These are phyloP conservation scores for Atractosteus spatula DNA, from an alignment of 2,113 vertebrate species.

Conservation along the genomic window DNA sequence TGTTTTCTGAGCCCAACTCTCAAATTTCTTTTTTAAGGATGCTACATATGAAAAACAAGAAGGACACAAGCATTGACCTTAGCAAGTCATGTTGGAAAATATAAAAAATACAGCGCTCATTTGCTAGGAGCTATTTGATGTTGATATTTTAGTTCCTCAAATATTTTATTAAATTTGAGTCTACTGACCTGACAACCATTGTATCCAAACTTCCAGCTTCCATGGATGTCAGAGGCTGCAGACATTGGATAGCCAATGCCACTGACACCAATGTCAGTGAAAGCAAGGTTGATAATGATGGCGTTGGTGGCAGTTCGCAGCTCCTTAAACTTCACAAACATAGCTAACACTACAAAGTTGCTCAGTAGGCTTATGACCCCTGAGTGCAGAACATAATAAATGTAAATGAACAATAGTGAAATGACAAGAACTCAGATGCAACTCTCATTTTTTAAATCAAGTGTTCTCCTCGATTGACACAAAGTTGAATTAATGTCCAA, in stretches of 20 bases:
- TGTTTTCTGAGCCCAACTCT: no score
- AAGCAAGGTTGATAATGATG: slow-evolving; percentile 91
- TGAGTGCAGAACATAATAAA: slow-evolving; percentile 50
- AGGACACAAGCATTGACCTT: no score
- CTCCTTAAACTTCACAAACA: slow-evolving; percentile 90
- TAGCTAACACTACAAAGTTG: slow-evolving; percentile 86
- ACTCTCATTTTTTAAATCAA: no score
- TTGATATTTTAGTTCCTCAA: no score
- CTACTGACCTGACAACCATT: slow-evolving; percentile 87
- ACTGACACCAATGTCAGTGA: slow-evolving; percentile 93
- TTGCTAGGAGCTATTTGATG: no score
- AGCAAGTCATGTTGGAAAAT: no score
- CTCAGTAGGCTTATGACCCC: slow-evolving; percentile 86
- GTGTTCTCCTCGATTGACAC: no score
- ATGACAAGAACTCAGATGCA: slow-evolving; percentile 1
- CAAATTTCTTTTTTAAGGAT: no score
- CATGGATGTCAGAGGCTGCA: slow-evolving; percentile 90
- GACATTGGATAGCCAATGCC: slow-evolving; percentile 98
- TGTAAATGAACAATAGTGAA: neutral
- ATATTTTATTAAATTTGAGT: no score
- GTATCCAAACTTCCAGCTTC: slow-evolving; percentile 94
- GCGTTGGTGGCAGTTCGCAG: slow-evolving; percentile 91
- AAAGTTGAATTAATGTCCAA: no score
- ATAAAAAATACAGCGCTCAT: no score
- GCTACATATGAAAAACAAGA: no score